phyloP scores from a whole-genome alignment of 2,113 vertebrate genomes.

The Anarhynchus alexandrinus region DNA sequence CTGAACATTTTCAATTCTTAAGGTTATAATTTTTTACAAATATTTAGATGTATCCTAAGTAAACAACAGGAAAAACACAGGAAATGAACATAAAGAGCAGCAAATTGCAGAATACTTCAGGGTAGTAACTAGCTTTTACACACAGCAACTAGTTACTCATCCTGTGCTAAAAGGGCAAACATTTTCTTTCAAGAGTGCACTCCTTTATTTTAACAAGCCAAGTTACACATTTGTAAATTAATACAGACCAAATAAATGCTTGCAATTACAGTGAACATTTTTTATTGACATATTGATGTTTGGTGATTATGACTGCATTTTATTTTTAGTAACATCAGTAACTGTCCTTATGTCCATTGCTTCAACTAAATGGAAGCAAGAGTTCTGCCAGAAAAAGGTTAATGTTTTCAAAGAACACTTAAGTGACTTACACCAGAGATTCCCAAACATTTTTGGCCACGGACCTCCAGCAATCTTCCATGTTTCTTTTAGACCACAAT shows the following conservation, averaged over 20 bases:
- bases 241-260: background rate
- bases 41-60: background rate
- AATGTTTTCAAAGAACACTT: background rate
- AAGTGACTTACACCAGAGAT: background rate
- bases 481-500: background rate
- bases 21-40: background rate
- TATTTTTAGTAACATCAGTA: background rate
- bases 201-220: background rate
- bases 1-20: background rate
- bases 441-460: background rate
- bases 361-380: background rate
- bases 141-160: background rate
- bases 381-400: background rate
- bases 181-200: background rate
- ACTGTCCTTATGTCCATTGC: background rate
- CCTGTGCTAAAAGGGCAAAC: background rate
- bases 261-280: background rate
- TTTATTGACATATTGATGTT: background rate
- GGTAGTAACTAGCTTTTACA: background rate
- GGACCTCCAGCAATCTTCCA: background rate
- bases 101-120: background rate
- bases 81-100: background rate
- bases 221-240: background rate
- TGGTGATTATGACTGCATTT: background rate
- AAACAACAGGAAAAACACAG: background rate